phyloP scores from a whole-genome alignment of 2,113 vertebrate genomes.

The Triplophysa tibetana region DNA sequence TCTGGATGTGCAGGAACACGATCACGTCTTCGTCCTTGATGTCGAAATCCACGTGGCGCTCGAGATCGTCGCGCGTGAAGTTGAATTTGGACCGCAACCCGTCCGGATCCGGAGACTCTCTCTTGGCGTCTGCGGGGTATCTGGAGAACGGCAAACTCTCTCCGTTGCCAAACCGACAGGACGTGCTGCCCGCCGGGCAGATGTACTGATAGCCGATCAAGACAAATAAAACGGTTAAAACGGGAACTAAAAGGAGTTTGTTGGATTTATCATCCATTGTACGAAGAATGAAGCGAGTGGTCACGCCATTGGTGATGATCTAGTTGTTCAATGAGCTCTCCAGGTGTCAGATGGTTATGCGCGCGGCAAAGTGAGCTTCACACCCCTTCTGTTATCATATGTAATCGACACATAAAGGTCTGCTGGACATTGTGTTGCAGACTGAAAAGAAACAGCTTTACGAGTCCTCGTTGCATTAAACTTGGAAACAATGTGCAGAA shows the following conservation, averaged over 20 bases:
- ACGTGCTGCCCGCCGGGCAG: slow-evolving; percentile 74
- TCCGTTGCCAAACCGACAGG: slow-evolving; percentile 68
- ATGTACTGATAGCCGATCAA: slow-evolving; percentile 91
- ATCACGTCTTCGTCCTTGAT: slow-evolving; percentile 91
- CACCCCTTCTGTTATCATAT: slow-evolving; percentile 6
- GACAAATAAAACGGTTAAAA: slow-evolving; percentile 84
- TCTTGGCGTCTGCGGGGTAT: slow-evolving; percentile 43
- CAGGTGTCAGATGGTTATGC: not conserved
- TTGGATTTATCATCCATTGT: slow-evolving; percentile 90
- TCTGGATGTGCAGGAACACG: slow-evolving; percentile 95
- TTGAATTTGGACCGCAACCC: slow-evolving; percentile 76
- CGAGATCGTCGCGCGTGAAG: slow-evolving; percentile 84
- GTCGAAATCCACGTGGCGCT: slow-evolving; percentile 81
- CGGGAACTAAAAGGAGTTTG: slow-evolving; percentile 84
- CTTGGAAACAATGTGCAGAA: not conserved
- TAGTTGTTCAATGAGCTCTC: slow-evolving; percentile 44
- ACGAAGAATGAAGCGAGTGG: slow-evolving; percentile 9
- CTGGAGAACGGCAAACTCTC: slow-evolving; percentile 58
- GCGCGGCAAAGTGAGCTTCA: slow-evolving; percentile 25
- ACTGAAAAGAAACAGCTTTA: not conserved
- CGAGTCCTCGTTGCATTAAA: slow-evolving; percentile 1
- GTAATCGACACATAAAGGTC: not conserved
- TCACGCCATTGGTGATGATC: slow-evolving; percentile 58
- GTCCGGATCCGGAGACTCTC: slow-evolving; percentile 69
- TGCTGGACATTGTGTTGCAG: no score